Base-by-base conservation (phyloP, 2,113 vertebrate species). In the Sterna hirundo region DNA sequence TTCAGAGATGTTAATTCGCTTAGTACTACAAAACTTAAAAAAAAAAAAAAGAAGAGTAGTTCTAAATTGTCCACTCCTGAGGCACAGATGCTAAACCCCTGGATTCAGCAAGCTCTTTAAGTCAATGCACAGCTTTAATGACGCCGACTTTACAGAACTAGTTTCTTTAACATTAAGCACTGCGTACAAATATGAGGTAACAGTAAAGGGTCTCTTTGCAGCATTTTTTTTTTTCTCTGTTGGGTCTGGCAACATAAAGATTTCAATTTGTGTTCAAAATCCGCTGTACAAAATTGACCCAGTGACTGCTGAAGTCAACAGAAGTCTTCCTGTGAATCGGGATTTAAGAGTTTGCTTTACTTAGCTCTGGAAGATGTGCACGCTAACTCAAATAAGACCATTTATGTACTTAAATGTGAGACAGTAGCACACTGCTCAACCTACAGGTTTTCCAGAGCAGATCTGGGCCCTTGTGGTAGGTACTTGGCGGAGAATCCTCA, bases 1-100 rank as follows among this genome's bases (percentile, higher is more conserved):
- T 76, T 70, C 92, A 88, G 94, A 92, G 84, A 87, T 95, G 96
- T 90, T 95, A 96, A 96, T 96, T 94, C 13, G 16, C 30, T 83
- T 86, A 72, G 44, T 76, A 61, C 29, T 85, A 87, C 77, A 71
- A 87, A 90, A 93, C 44, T 26, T 2, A 5, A 10, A 42, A 51
- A 69, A 32, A 51, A 21, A 32, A 51, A 21, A 17, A 21, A 20
- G 32, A 7, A 20, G 5, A 16, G 49, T 78, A 36, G 18, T 68
- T 91, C 44, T 72, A 23, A 80, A n/a, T 26, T 81, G 68, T 38
- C 65, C 5, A 0, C 23, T 89, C 38, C 55, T 19, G 74, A 20
- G 34, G 30, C 75, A 32, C 44, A 49, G 34, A 26, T 54, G 26
- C 42, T 61, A 81, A 94, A 57, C 2, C 6, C 17, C n/a, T 47